These are phyloP conservation scores for Crotalus horridus DNA, from an alignment of 2,113 vertebrate genomes.

Conservation along the genomic window DNA sequence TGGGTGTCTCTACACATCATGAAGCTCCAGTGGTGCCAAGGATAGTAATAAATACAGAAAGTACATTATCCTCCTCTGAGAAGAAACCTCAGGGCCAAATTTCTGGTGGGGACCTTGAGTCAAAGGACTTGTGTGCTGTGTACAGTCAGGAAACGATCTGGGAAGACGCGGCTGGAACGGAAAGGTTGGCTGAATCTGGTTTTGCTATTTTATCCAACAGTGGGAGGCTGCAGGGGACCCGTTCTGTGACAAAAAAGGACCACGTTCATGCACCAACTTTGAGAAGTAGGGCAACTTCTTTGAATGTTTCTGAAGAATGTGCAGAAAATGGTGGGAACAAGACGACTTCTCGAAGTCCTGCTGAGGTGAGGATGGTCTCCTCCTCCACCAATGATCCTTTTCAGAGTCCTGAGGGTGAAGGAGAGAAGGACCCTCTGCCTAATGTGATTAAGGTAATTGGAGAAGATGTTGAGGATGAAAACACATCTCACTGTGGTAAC, in stretches of 20 bases:
- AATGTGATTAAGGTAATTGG: no score
- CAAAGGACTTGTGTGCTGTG: neutral
- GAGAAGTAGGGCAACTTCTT: neutral
- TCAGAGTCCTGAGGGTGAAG: fast-evolving
- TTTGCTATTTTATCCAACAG: neutral
- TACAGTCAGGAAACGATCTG: neutral
- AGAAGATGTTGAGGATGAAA: neutral
- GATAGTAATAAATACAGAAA: neutral
- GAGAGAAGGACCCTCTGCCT: neutral
- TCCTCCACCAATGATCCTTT: neutral
- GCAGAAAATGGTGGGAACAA: constrained; percentile 18
- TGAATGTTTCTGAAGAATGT: neutral
- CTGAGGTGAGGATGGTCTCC: fast-evolving
- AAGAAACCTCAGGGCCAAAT: neutral
- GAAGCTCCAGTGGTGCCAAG: neutral
- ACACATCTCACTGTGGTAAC: no score
- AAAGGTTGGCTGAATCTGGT: neutral
- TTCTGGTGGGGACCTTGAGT: neutral
- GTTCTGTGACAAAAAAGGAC: neutral
- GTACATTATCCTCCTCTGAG: neutral
- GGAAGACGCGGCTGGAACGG: neutral
- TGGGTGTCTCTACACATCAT: neutral
- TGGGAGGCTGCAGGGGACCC: neutral
- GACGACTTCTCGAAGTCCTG: neutral
- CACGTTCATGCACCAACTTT: neutral